Evolutionary conservation across 2,113 vertebrate species (phyloP).

Genomic region (Sylvilagus bachmani): DNA sequence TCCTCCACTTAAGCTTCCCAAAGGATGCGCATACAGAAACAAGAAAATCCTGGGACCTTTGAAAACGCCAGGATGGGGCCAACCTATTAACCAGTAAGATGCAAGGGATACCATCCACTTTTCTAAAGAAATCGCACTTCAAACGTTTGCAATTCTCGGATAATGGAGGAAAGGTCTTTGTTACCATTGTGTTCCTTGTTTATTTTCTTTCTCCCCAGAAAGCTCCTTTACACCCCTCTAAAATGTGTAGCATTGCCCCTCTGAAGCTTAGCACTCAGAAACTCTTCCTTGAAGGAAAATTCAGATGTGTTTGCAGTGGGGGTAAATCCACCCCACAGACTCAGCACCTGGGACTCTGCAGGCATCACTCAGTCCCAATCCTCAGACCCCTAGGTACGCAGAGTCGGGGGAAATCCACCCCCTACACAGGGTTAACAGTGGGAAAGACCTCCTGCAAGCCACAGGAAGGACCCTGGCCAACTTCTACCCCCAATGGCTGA

Average conservation of each 20-base stretch:
- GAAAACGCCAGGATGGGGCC: not conserved
- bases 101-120: not conserved
- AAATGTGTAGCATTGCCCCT: conserved; percentile 29
- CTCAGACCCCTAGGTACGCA: not conserved
- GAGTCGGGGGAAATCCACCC: no score
- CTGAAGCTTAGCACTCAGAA: conserved; percentile 56
- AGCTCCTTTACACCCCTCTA: conserved; percentile 22
- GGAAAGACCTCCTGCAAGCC: not conserved
- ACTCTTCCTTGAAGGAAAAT: not conserved
- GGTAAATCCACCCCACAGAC: not conserved
- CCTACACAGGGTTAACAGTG: not conserved
- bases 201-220: conserved; percentile 60
- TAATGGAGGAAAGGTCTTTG: not conserved
- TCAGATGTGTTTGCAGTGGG: conserved; percentile 60
- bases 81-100: not conserved
- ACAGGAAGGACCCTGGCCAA: not conserved
- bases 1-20: conserved; percentile 44
- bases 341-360: not conserved
- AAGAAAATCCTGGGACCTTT: conserved; percentile 1
- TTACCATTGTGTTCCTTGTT: conserved; percentile 33
- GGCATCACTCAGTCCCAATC: fast-evolving
- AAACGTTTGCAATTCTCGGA: conserved; percentile 21
- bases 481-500: not conserved
- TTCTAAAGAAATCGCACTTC: conserved; percentile 30
- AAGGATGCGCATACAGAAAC: not conserved